Base-by-base conservation (phyloP, 1,140 invertebrate genomes). In the Belonocnema kinseyi region DNA sequence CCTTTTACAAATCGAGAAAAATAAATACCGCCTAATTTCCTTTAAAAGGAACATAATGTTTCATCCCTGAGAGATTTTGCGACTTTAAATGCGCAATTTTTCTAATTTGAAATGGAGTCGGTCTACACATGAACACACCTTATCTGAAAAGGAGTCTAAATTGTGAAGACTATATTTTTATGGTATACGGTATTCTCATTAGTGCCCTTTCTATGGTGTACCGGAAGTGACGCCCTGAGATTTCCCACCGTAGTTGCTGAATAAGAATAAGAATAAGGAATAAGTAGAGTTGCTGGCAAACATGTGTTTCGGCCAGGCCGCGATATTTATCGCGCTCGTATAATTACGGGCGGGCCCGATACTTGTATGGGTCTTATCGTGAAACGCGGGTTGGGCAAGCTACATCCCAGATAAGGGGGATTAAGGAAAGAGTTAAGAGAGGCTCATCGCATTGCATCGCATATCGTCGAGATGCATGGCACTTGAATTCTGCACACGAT, bases 141-240 rank as follows among this genome's bases (percentile, higher is more conserved):
- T n/a, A n/a, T n/a, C n/a, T n/a, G n/a, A n/a, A n/a, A n/a, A n/a
- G n/a, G n/a, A n/a, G n/a, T n/a, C n/a, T n/a, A n/a, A n/a, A n/a
- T n/a, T 66, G 40, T 40, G 26, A 66, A n/a, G 61, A 66, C 13
- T 6, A 66, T 40, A 66, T 66, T 66, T 66, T 66, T 66, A 66
- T 33, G 61, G 61, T 40, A 66, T 40, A 66, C 46, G 61, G 33
- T 66, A 26, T 26, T 66, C 58, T 66, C 33, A 33, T 66, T 66
- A 66, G 58, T 58, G 58, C 13, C 6, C 21, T n/a, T 16, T n/a
- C 14, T 14, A 40, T 16, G 13, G 33, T 40, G 61, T 40, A 40
- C 26, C 61, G 61, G 61, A 66, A 66, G 26, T 66, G 61, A 66
- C 33, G 61, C 61, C 61, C 61, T 66, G 61, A 66, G 61, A 66